Evolutionary conservation across 2,113 vertebrate genomes (phyloP), one percentile per base, ranked within the genome.

Genomic region (Clinocottus analis): DNA sequence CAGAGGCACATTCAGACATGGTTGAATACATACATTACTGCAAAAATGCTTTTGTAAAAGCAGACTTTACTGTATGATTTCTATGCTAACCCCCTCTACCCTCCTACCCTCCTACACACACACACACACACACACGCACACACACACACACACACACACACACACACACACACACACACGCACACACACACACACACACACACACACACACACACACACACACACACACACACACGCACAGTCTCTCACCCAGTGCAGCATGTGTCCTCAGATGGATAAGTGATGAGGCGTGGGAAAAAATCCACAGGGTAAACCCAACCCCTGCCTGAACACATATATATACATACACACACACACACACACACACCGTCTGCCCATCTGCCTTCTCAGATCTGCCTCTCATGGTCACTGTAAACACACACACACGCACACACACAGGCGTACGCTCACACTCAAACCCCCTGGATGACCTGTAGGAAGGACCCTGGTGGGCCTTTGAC

Each of bases 281-380:
- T 81, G 77, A 81, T 19, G 59, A 91, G 89, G 85, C 89, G 87
- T 91, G 90, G 87, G 91, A 91, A 93, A 92, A 83, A 87, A 85
- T 90, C 87, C 90, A 93, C 82, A 79, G 91, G 87, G 89, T 91
- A 89, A 88, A 90, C 74, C 82, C 77, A 86, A 85, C 85, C 79
- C 79, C 71, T 79, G 75, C 78, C 73, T 85, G 61, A 65, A 80
- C 72, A 81, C 71, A 76, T 27, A 77, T 37, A 72, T 47, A 64
- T 29, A 77, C 47, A 79, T 51, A 67, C 43, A 80, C 59, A 78
- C 31, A 73, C 61, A 79, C 53, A 67, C 43, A 79, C 59, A 78
- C 68, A 82, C 66, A 85, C 71, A 81, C 65, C 81, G 62, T 64
- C 58, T 84, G 72, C 74, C 90, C 87, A 90, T 91, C 87, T 92